Percentiles rank a stretch among this genome's conserved stretches.
phyloP scores from a whole-genome alignment of 2,113 vertebrate species.

The Catharus fuscescens region DNA sequence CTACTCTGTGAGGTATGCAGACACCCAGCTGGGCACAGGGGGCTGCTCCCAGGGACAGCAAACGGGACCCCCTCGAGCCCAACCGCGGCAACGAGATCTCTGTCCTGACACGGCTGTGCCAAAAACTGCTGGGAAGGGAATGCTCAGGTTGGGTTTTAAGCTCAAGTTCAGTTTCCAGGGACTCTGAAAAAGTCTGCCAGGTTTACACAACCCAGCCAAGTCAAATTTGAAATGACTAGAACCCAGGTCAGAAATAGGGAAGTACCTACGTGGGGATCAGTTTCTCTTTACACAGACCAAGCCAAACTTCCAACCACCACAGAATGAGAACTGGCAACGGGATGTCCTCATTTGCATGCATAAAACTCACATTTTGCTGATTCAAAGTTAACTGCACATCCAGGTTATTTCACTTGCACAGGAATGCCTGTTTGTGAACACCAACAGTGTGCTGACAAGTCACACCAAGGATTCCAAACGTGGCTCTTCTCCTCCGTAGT shows the following conservation, averaged over 20 bases:
- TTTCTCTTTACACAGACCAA: constrained; percentile 41
- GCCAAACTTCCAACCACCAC: constrained; percentile 55
- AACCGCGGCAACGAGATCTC: neutral
- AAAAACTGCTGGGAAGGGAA: constrained; percentile 4
- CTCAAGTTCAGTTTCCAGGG: constrained; percentile 37
- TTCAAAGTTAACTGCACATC: constrained; percentile 34
- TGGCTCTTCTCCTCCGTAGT: neutral
- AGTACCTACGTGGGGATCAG: constrained; percentile 3
- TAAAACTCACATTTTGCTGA: constrained; percentile 14
- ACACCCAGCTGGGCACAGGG: neutral
- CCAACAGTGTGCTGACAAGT: neutral
- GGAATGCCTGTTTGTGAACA: neutral
- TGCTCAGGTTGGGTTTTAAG: neutral
- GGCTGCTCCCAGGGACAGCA: neutral
- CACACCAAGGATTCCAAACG: neutral
- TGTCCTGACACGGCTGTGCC: neutral
- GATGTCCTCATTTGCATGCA: constrained; percentile 44
- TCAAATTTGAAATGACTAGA: neutral
- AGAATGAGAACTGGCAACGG: constrained; percentile 38
- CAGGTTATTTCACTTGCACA: neutral
- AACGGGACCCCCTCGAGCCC: neutral
- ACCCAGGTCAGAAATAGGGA: constrained; percentile 34
- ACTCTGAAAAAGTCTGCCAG: neutral
- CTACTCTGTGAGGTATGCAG: neutral
- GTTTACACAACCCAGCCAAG: neutral